Evolutionary conservation across 2,888 invertebrate species (phyloP).

Genomic region (Agrochola circellaris): DNA sequence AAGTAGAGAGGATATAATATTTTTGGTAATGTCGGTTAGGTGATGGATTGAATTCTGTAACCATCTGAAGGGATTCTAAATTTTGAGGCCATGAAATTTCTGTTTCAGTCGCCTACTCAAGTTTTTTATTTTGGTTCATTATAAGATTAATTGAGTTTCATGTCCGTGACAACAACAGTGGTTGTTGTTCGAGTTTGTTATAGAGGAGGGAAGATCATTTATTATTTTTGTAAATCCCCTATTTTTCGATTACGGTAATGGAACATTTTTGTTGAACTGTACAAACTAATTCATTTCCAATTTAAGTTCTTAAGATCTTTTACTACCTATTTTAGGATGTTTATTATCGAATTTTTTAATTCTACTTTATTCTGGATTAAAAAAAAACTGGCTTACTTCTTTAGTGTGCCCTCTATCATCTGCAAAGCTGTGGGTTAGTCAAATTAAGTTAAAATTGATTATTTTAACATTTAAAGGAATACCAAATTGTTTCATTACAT

Average conservation of each 20-base stretch:
- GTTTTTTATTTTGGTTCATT: background rate
- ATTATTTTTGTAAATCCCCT: background rate
- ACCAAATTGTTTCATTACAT: background rate
- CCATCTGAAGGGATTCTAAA: background rate
- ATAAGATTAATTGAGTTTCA: conserved; percentile 16
- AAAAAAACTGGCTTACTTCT: too few species aligned
- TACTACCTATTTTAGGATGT: background rate
- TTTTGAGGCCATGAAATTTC: background rate
- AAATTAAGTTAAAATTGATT: background rate
- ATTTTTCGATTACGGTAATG: too few species aligned
- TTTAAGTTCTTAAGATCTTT: background rate
- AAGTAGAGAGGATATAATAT: background rate
- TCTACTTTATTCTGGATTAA: too few species aligned
- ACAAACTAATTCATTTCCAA: background rate
- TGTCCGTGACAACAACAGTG: conserved; percentile 18
- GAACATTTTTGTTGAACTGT: background rate
- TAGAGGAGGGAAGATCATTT: background rate
- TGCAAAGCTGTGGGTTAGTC: background rate
- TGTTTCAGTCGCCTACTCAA: background rate
- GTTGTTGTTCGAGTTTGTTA: background rate
- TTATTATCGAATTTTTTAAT: background rate
- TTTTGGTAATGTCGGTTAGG: background rate
- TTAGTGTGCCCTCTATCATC: too few species aligned
- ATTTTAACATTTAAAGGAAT: background rate
- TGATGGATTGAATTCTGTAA: background rate